Base-by-base conservation (phyloP, 1,140 invertebrate genomes). In the Ctenoplectra terminalis region DNA sequence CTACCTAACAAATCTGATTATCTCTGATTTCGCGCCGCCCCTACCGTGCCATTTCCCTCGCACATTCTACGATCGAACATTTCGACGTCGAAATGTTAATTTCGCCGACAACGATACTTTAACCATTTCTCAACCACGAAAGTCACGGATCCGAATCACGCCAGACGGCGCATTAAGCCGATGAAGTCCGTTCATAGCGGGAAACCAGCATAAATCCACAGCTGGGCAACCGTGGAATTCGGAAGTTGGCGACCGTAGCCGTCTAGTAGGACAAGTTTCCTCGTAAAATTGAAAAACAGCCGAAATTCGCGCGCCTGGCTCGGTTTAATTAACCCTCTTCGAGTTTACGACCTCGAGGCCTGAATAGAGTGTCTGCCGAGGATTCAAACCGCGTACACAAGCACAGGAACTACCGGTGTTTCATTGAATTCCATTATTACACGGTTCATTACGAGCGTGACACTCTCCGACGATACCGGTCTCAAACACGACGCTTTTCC, bases 261-360 rank as follows among this genome's bases (percentile, higher is more conserved):
- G 4, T 1, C 26, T 1, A 4, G 4, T 8, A 17, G 29, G 46
- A 1, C 9, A 46, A 60, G 20, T 76, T 43, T 6, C 20, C 48
- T 40, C 34, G 61, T 66, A 66, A 66, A 76, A 66, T 54, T 76
- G 46, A 66, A 43, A 66, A 66, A 76, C n/a, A 31, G 5, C 40
- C 8, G 15, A 61, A 64, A 52, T 50, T 64, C 40, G 11, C 20
- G 26, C n/a, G 4, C 23, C 31, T 2, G 8, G 0, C 58, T 26
- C n/a, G 31, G 8, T 54, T 31, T 29, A 66, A 76, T 66, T 76
- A 67, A 66, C 46, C n/a, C 46, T 46, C n/a, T 0, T 7, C 31
- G 46, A 31, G 13, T 76, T 75, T 40, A 76, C 20, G 60, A 31
- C 11, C 0, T 0, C 1, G 2, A 8, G 9, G 20, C 20, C 7